Evolutionary conservation across 2,888 invertebrate genomes (phyloP).

Genomic region (Trichacis sp.): DNA sequence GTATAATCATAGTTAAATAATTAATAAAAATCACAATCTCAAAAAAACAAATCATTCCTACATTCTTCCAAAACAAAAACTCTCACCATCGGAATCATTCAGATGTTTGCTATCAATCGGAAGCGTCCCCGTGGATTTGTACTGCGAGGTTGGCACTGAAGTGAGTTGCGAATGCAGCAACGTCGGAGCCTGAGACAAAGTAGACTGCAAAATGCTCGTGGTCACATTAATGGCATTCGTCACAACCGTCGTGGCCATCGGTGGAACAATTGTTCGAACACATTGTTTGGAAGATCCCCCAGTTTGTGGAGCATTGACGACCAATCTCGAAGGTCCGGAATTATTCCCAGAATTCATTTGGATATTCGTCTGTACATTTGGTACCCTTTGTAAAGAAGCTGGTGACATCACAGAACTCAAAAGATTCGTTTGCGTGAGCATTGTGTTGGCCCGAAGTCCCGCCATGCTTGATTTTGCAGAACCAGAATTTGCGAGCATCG

Average conservation of each 20-base stretch:
- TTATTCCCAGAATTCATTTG: constrained; percentile 54
- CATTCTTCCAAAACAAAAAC: too few relatives aligned
- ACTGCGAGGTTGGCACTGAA: constrained; percentile 54
- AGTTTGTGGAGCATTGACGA: constrained; percentile 46
- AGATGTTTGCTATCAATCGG: constrained; percentile 58
- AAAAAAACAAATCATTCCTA: too few relatives aligned
- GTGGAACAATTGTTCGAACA: constrained; percentile 55
- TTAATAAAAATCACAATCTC: too few relatives aligned
- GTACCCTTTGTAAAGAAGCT: constrained; percentile 55
- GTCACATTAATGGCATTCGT: constrained; percentile 56
- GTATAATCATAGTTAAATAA: too few relatives aligned
- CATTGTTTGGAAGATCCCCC: constrained; percentile 54
- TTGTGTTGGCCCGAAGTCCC: constrained; percentile 54
- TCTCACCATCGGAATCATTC: constrained; percentile 55
- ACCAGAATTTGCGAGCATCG: constrained; percentile 63
- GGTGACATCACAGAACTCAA: constrained; percentile 59
- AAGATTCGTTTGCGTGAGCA: constrained; percentile 60
- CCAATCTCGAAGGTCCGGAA: constrained; percentile 48
- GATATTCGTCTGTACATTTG: constrained; percentile 59
- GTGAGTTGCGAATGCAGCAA: constrained; percentile 61
- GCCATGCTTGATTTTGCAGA: constrained; percentile 61
- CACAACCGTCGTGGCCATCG: constrained; percentile 49
- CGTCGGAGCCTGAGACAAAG: constrained; percentile 63
- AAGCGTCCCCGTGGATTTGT: constrained; percentile 56
- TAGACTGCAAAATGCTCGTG: constrained; percentile 64